These are phyloP conservation scores for Drosophila fuyamai DNA, from an alignment of 1,140 invertebrate genomes.

Conservation along the genomic window DNA sequence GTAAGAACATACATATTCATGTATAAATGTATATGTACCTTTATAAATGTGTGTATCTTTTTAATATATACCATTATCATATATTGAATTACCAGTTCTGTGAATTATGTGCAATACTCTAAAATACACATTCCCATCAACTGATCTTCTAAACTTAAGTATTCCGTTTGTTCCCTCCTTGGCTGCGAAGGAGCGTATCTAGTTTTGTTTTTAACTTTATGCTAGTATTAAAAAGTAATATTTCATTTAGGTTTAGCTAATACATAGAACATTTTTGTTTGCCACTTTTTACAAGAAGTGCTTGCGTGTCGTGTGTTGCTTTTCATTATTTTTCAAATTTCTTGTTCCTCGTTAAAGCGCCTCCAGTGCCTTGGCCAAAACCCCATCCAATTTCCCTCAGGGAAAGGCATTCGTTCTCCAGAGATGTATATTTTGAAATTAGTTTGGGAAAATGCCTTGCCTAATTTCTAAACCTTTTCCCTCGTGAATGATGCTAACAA, in stretches of 20 bases:
- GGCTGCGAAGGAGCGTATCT: slow-evolving; percentile 43
- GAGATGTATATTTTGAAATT: slow-evolving; percentile 11
- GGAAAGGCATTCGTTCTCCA: slow-evolving; percentile 3
- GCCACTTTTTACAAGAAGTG: slow-evolving; percentile 74
- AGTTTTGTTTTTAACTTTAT: slow-evolving; percentile 59
- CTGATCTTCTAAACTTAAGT: slow-evolving; percentile 37
- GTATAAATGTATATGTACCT: slow-evolving; percentile 45
- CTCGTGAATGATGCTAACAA: slow-evolving; percentile 30
- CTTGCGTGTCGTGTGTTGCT: slow-evolving; percentile 48
- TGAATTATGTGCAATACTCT: slow-evolving; percentile 68
- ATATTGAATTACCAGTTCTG: slow-evolving; percentile 76
- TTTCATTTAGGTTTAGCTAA: slow-evolving; percentile 78
- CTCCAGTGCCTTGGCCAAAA: slow-evolving; percentile 37
- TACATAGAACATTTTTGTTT: slow-evolving; percentile 66
- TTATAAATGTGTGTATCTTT: slow-evolving; percentile 51
- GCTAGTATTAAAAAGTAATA: slow-evolving; percentile 78
- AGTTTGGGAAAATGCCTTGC: slow-evolving; percentile 4
- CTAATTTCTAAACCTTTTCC: neutral
- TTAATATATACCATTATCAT: slow-evolving; percentile 44
- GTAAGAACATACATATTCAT: slow-evolving; percentile 50
- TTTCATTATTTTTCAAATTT: slow-evolving; percentile 37
- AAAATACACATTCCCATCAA: slow-evolving; percentile 50
- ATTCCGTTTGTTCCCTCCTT: slow-evolving; percentile 34
- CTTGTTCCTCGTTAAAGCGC: slow-evolving; percentile 36
- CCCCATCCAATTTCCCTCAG: slow-evolving; percentile 15